These are phyloP conservation scores for Augochlora pura DNA, from an alignment of 1,140 invertebrate genomes.

Conservation along the genomic window DNA sequence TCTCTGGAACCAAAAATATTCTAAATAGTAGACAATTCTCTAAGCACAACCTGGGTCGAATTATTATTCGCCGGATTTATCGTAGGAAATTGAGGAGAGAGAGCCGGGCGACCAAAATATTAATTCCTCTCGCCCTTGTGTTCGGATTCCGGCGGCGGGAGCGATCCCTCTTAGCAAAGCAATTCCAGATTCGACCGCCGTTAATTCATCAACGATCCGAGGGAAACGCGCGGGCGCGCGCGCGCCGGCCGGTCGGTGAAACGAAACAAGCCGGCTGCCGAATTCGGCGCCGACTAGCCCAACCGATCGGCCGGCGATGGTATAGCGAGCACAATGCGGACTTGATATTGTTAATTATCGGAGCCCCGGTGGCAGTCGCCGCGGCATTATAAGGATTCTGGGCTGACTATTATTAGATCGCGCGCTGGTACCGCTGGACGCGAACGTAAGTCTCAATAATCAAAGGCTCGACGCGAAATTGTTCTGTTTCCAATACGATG, in stretches of 20 bases:
- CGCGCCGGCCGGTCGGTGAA: not conserved
- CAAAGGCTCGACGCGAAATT: constrained; percentile 33
- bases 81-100: no score
- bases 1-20: no score
- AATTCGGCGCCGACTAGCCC: not conserved
- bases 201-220: constrained; percentile 2
- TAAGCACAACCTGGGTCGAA: no score
- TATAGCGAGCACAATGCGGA: no score
- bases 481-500: constrained; percentile 43
- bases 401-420: constrained; percentile 41
- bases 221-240: not conserved
- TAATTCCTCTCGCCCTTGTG: not conserved
- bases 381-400: constrained; percentile 34
- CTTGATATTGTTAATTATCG: constrained; percentile 31
- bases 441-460: constrained; percentile 39
- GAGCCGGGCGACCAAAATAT: not conserved
- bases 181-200: not conserved
- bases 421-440: no score
- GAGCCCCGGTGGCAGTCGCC: not conserved
- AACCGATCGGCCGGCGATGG: no score
- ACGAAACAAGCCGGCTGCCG: constrained; percentile 1
- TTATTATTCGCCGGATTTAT: no score
- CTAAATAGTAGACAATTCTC: no score
- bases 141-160: not conserved
- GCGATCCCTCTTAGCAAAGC: not conserved